Conservation (phyloP, 2,888 invertebrate species). For the Lochmaea crataegi region DNA sequence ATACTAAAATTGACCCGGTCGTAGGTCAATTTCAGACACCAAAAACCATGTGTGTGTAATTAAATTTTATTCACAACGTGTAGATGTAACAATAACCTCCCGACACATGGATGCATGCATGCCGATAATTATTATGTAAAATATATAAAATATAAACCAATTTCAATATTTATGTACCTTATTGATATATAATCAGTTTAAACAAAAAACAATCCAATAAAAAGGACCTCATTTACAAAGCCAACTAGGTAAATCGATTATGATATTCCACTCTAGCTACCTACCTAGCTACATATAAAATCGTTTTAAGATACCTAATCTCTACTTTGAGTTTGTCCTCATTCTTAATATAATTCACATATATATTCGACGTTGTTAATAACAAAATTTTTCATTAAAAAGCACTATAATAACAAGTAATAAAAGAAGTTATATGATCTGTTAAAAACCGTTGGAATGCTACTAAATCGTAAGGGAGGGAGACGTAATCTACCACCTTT, state of each 20-base stretch:
- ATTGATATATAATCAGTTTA: background rate
- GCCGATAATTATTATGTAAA: constrained; percentile 14
- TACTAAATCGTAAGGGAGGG: constrained; percentile 48
- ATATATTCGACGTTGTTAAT: no score
- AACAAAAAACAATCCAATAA: background rate
- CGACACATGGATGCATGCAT: constrained; percentile 23
- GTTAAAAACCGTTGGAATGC: constrained; percentile 55
- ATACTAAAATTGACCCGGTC: background rate
- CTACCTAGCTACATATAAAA: constrained; percentile 23
- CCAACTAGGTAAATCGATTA: constrained; percentile 25
- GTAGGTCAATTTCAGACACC: constrained; percentile 18
- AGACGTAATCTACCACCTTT: constrained; percentile 36
- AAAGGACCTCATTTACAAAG: constrained; percentile 1
- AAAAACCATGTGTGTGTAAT: constrained; percentile 24
- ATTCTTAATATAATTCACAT: constrained; percentile 15
- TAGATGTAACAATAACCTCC: constrained; percentile 26
- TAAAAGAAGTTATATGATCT: constrained; percentile 13
- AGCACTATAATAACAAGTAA: background rate
- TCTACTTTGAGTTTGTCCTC: constrained; percentile 20
- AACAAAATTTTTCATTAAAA: background rate
- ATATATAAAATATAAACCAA: background rate
- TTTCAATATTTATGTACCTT: constrained; percentile 6
- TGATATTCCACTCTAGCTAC: constrained; percentile 17
- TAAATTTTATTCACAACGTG: constrained; percentile 25
- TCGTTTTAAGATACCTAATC: constrained; percentile 24